Conservation (phyloP, 2,113 vertebrate genomes). For the Laticauda colubrina region DNA sequence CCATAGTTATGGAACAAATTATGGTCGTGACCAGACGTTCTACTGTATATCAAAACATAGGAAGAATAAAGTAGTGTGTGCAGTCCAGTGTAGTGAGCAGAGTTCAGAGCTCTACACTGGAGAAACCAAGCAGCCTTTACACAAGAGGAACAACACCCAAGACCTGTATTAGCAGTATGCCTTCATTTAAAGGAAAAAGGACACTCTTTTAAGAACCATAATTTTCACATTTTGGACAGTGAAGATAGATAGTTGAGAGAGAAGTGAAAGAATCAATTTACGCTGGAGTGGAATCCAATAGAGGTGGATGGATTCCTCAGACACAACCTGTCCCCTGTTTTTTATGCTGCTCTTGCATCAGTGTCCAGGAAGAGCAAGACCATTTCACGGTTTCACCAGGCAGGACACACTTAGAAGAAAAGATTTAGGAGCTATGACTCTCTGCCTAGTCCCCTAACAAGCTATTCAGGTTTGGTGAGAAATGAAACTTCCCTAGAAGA, state of each 20-base stretch:
- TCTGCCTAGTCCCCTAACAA: too few species aligned
- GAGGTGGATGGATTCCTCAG: not conserved
- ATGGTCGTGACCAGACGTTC: too few species aligned
- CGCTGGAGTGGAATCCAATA: not conserved
- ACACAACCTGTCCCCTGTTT: not conserved
- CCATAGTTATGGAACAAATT: too few species aligned
- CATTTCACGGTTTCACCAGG: too few species aligned
- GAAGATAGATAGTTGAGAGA: not conserved
- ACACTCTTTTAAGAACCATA: not conserved
- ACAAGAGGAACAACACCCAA: not conserved
- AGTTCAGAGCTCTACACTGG: not conserved
- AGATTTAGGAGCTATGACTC: too few species aligned
- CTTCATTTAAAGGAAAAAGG: not conserved
- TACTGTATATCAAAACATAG: not conserved
- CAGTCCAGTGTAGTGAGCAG: not conserved
- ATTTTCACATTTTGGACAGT: not conserved
- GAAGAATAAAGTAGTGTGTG: not conserved
- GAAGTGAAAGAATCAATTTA: not conserved
- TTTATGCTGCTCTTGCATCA: too few species aligned
- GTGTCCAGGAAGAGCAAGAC: too few species aligned
- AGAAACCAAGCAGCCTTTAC: not conserved
- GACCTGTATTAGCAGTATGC: not conserved
- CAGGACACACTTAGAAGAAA: too few species aligned
- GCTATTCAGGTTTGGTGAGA: too few species aligned
- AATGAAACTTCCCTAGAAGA: too few species aligned